Conservation (phyloP, 2,797 vertebrate genomes). For the Pseudopleuronectes americanus region DNA sequence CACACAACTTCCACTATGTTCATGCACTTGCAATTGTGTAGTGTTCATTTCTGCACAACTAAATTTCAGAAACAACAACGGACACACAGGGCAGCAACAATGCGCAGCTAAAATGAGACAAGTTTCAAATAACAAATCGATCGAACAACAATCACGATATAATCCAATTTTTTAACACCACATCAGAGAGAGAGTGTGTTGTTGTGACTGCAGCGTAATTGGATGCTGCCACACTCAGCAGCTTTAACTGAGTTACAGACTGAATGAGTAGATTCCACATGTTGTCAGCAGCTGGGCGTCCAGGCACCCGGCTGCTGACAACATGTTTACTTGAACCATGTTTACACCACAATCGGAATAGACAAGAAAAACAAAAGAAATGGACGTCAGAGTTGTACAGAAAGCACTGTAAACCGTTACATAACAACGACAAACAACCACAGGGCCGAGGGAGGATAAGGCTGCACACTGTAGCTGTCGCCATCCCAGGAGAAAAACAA, state of each 20-base stretch:
- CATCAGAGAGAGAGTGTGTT: neutral
- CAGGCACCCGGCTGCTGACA: neutral
- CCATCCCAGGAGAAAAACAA: conserved; percentile 32
- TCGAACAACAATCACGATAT: no score
- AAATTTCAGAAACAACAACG: neutral
- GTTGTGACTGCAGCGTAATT: neutral
- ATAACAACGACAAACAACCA: conserved; percentile 5
- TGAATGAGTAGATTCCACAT: neutral
- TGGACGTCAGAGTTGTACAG: neutral
- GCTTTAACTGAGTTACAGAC: neutral
- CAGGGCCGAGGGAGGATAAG: conserved; percentile 2
- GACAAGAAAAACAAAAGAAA: neutral
- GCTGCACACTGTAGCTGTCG: conserved; percentile 21
- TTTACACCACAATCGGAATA: neutral
- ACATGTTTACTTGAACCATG: neutral
- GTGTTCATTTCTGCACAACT: neutral
- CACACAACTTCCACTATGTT: neutral
- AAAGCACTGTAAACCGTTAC: conserved; percentile 15
- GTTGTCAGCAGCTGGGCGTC: conserved; percentile 6
- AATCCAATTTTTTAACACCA: neutral
- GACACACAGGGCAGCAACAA: no score
- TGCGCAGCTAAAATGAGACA: no score
- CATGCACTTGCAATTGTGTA: neutral
- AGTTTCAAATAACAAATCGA: no score
- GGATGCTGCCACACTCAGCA: neutral